A percentile compares a stretch with the other conserved stretches of the same genome.
Evolutionary conservation across 2,113 vertebrate species (phyloP).

Genomic region (Glaucomys volans): DNA sequence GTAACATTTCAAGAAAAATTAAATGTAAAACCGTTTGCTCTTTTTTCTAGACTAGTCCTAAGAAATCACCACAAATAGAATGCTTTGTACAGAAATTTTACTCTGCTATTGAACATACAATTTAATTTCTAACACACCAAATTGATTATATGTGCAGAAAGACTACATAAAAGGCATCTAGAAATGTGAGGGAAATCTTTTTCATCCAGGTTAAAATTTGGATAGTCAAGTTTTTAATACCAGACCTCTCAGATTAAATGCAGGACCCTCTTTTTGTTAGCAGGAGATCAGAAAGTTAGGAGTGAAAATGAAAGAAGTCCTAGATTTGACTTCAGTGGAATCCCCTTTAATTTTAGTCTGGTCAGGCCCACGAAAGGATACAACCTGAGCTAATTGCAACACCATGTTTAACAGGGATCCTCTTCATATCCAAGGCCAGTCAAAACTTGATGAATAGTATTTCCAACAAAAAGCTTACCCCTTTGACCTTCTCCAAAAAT

Average conservation of each 20-base stretch:
- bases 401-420: not conserved
- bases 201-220: not conserved
- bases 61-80: not conserved
- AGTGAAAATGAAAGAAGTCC: not conserved
- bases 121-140: not conserved
- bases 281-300: not conserved
- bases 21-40: not conserved
- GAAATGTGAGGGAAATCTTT: not conserved
- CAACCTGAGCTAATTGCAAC: not conserved
- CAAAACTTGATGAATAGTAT: not conserved
- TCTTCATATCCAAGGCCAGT: not conserved
- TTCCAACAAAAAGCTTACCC: not conserved
- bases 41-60: not conserved
- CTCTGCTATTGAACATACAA: not conserved
- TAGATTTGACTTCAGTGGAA: not conserved
- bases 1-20: conserved; percentile 6
- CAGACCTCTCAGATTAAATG: not conserved
- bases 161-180: not conserved
- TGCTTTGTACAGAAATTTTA: not conserved
- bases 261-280: not conserved
- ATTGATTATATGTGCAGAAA: not conserved
- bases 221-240: not conserved
- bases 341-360: not conserved
- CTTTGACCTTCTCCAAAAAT: not conserved
- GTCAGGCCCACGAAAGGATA: not conserved